Evolutionary conservation across 2,113 vertebrate genomes (phyloP).

Genomic region (Struthidea cinerea): DNA sequence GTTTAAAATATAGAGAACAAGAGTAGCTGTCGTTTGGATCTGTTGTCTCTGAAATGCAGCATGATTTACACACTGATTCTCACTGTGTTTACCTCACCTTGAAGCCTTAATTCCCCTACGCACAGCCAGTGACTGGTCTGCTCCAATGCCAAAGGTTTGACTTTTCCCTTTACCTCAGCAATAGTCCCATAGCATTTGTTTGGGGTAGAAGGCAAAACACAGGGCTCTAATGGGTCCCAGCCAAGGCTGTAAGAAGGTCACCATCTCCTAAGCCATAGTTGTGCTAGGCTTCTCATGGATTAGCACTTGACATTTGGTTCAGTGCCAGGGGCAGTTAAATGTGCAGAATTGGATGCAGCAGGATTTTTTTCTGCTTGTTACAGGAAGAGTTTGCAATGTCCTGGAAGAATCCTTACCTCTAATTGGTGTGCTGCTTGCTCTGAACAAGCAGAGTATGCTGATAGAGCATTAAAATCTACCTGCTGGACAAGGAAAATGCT

Average conservation of each 20-base stretch:
- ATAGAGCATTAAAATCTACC: background rate
- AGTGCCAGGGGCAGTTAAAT: background rate
- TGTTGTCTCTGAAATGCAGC: constrained; percentile 4
- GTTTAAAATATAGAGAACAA: constrained; percentile 44
- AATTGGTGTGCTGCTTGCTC: background rate
- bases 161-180: constrained; percentile 44
- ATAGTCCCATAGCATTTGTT: constrained; percentile 32
- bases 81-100: constrained; percentile 68
- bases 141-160: constrained; percentile 51
- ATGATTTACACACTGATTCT: constrained; percentile 30
- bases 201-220: constrained; percentile 54
- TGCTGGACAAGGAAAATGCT: background rate
- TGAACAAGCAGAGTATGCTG: background rate
- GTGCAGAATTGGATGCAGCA: background rate
- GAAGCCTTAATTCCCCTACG: constrained; percentile 72
- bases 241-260: constrained; percentile 31
- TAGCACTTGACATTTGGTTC: background rate
- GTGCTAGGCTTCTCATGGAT: background rate
- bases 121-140: constrained; percentile 44
- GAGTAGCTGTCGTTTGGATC: background rate
- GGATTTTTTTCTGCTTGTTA: background rate
- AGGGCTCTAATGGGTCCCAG: background rate
- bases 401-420: background rate
- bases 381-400: background rate
- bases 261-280: background rate